Evolutionary conservation across 2,888 invertebrate species (phyloP).

Genomic region (Synergus gifuensis): DNA sequence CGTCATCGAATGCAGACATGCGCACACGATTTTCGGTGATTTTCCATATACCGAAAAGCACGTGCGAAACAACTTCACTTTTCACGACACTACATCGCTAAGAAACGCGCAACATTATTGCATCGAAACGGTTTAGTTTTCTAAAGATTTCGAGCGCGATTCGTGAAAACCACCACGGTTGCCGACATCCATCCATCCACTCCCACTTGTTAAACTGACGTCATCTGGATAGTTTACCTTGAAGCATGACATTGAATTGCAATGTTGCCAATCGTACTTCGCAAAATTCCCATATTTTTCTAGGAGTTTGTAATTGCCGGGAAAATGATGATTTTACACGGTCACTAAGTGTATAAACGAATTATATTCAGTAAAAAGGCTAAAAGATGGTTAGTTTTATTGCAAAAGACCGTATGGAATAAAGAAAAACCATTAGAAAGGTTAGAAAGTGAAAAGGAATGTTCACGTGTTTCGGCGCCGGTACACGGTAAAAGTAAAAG

Average conservation of each 20-base stretch:
- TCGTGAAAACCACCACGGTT: slow-evolving; percentile 67
- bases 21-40: slow-evolving; percentile 76
- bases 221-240: slow-evolving; percentile 78
- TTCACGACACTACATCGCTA: slow-evolving; percentile 64
- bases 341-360: background rate
- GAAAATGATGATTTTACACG: background rate
- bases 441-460: slow-evolving; percentile 14
- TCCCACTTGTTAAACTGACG: slow-evolving; percentile 78
- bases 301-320: background rate
- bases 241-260: slow-evolving; percentile 77
- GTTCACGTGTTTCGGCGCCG: background rate
- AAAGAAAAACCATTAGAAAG: background rate
- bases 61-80: slow-evolving; percentile 63
- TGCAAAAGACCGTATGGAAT: background rate
- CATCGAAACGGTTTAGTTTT: slow-evolving; percentile 62
- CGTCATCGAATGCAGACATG: slow-evolving; percentile 76
- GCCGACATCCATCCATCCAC: slow-evolving; percentile 75
- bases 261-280: slow-evolving; percentile 63
- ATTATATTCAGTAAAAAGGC: background rate
- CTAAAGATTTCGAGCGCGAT: slow-evolving; percentile 66
- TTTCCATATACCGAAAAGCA: slow-evolving; percentile 74
- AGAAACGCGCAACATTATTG: slow-evolving; percentile 65
- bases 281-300: slow-evolving; percentile 14
- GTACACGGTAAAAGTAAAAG: background rate
- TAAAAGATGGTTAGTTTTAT: background rate